Base-by-base conservation (phyloP, 1,140 invertebrate genomes). In the Bemisia tabaci region DNA sequence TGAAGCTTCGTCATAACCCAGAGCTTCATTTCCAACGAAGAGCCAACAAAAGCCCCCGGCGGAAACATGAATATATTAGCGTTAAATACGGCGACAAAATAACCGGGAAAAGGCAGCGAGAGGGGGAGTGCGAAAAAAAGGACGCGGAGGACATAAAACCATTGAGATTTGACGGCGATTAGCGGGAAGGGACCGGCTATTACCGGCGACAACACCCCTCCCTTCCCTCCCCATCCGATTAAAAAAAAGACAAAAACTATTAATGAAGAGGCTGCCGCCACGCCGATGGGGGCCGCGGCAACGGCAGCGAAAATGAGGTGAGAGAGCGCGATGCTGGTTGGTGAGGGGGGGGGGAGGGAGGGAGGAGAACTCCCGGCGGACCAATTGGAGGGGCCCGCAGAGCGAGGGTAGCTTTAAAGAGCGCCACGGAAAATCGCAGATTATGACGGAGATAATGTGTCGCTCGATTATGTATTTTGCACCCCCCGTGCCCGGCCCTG, bases 221-320 rank as follows among this genome's bases (percentile, higher is more conserved):
- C 33, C n/a, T n/a, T 48, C 33, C 33, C 17, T 48, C 17, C 17
- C 17, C 17, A 5, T 9, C 33, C 5, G 33, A 48, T 48, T 48
- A 48, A 48, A 48, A 48, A 48, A n/a, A n/a, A n/a, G n/a, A n/a
- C n/a, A n/a, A n/a, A n/a, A n/a, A n/a, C n/a, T n/a, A 48, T 48
- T 48, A 48, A 48, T 48, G 33, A 48, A 48, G 33, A 48, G 33
- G 33, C n/a, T n/a, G n/a, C n/a, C n/a, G n/a, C n/a, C n/a, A n/a
- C 33, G 33, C 27, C 22, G 33, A 33, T 27, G 9, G 33, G 33
- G 17, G 5, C 17, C 33, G 17, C 5, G n/a, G n/a, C n/a, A 64
- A 12, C 24, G 65, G 60, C 5, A 64, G 66, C 26, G 33, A 69
- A 60, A 58, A 67, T 22, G 27, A 5, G 68, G 68, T 60, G 39